phyloP scores from a whole-genome alignment of 2,888 invertebrate species.

The Drosophila antonietae region DNA sequence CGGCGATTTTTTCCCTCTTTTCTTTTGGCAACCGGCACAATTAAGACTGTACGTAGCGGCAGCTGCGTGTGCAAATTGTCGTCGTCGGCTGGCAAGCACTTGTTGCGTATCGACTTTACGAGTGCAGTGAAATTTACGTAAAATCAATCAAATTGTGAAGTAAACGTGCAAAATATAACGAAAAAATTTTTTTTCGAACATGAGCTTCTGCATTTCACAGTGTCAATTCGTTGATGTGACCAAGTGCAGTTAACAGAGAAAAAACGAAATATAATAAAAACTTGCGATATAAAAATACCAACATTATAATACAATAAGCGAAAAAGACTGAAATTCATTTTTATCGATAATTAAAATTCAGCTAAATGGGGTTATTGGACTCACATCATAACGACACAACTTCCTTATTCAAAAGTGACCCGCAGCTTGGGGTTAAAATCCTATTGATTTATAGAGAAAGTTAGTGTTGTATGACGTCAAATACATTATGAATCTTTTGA shows the following conservation, averaged over 20 bases:
- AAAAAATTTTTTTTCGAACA: constrained; percentile 30
- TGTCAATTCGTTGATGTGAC: constrained; percentile 36
- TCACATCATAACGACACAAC: background rate
- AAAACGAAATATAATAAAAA: too few species aligned
- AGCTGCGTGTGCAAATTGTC: constrained; percentile 21
- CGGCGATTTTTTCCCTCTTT: constrained; percentile 25
- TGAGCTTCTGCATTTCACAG: constrained; percentile 45
- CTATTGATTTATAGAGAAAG: constrained; percentile 7
- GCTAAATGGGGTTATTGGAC: constrained; percentile 4
- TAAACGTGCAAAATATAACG: constrained; percentile 22
- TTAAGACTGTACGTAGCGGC: background rate
- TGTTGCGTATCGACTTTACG: constrained; percentile 5
- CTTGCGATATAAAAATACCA: constrained; percentile 4
- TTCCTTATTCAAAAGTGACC: constrained; percentile 2
- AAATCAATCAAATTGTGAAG: constrained; percentile 25
- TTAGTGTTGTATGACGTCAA: background rate
- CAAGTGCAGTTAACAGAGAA: constrained; percentile 5
- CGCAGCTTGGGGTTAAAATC: background rate
- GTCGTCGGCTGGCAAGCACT: background rate
- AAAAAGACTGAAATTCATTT: background rate
- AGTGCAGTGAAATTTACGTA: constrained; percentile 11
- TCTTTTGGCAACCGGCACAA: constrained; percentile 40
- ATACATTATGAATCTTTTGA: background rate
- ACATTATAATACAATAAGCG: background rate
- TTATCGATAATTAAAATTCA: background rate